Evolutionary conservation across 1,140 invertebrate species (phyloP), one percentile per base, ranked within the genome.

Genomic region (Drosophila micromelanica): DNA sequence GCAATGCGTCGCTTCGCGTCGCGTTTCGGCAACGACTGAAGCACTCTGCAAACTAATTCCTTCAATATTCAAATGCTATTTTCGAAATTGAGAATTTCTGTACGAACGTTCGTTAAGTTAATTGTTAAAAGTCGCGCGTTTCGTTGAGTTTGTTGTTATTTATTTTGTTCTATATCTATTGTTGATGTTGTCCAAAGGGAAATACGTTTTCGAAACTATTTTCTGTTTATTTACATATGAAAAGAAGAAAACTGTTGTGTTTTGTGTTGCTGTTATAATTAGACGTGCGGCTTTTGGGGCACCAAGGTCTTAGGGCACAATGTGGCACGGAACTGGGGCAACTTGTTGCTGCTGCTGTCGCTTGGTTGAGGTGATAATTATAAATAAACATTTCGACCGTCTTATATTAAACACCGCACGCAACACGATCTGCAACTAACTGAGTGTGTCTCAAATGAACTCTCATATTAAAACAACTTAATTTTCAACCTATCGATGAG

Each of bases 301-400:
- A 38, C 55, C 68, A 81, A 80, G 78, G 57, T 84, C 80, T 78
- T 67, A 76, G 76, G 73, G 76, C 77, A 42, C 27, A 48, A 12
- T 49, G 72, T 73, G 63, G 42, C 67, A 67, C 35, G 49, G 23
- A 82, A 76, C 38, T 87, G 82, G 78, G 67, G 78, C 84, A 86
- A 86, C 84, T 86, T 87, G 81, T 85, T 82, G 79, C 64, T 64
- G 49, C 65, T 45, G 12, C 45, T 40, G 52, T 9, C 30, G 46
- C 61, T 43, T 35, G 38, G 38, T 35, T 62, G 51, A 77, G 69
- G 67, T 86, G 81, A 76, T 56, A 72, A 81, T 69, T 78, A 76
- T 86, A 87, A 87, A 86, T 75, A 86, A 81, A 87, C 63, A 54
- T 27, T 54, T 11, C 23, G 35, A 4, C 20, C 30, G 8, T 30